Base-by-base conservation (phyloP, 2,888 invertebrate genomes). In the Drosophila borborema region DNA sequence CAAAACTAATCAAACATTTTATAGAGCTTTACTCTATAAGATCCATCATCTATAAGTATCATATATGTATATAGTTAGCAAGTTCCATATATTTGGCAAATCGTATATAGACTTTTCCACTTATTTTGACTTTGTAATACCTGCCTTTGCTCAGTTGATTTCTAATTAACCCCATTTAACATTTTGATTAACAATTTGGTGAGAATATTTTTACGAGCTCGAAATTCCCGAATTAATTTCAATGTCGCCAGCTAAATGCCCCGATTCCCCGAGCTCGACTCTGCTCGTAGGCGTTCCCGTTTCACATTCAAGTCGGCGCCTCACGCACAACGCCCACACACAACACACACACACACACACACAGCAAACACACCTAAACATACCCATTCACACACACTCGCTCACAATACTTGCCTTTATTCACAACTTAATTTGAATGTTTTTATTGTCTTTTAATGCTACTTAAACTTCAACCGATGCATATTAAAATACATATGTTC, bases 381-480 rank as follows among this genome's bases (percentile, higher is more conserved):
- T 9, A 51, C 20, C 20, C 53, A 45, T 3, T n/a, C 4, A 68
- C 4, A 34, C n/a, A 9, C 20, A 36, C 18, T 28, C 20, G 31
- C 38, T 59, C 51, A 16, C 23, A 36, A n/a, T 40, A 36, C 59
- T 84, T 78, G 64, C 53, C 62, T 72, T 66, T 53, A 73, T 67
- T 65, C 63, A 61, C 62, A 75, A 63, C 75, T 74, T 71, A 82
- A 82, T 89, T 87, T 78, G 77, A 77, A 82, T 77, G 89, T 71
- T 83, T 83, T 83, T 81, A 81, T 79, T 76, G 86, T 60, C 61
- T 63, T 64, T 75, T 73, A 73, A 73, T 76, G 89, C 85, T 78
- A 80, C 78, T 80, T 82, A 74, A 78, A 82, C 74, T 65, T 66
- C 72, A 68, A 71, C 74, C 78, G 82, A 68, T 85, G 89, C 73